Conservation (phyloP, 2,888 invertebrate species). For the Dasysyrphus tricinctus region DNA sequence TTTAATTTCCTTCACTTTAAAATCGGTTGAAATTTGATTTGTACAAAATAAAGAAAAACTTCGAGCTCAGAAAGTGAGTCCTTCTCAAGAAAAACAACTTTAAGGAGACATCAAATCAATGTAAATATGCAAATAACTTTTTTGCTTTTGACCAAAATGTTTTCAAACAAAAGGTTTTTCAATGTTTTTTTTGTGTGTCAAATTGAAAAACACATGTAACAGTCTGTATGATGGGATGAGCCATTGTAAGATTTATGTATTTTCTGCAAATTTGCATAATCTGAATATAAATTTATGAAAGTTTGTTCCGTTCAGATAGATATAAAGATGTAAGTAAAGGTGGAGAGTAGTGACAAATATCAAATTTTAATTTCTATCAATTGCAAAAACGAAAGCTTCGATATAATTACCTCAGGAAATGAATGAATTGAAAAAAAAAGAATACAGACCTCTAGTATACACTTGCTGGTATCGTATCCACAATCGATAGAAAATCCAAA, state of each 20-base stretch:
- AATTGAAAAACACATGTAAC: conserved; percentile 28
- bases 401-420: conserved; percentile 46
- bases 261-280: conserved; percentile 29
- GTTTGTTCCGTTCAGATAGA: background rate
- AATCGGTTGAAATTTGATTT: too few species aligned
- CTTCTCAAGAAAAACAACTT: background rate
- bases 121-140: conserved; percentile 6
- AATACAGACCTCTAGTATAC: conserved; percentile 23
- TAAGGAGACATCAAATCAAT: background rate
- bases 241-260: conserved; percentile 24
- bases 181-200: background rate
- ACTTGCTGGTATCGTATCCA: conserved; percentile 54
- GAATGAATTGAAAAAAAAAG: conserved; percentile 15
- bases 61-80: too few species aligned
- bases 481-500: conserved; percentile 56
- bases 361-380: background rate
- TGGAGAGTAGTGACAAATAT: background rate
- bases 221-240: conserved; percentile 10
- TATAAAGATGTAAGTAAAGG: background rate
- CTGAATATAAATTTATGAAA: conserved; percentile 14
- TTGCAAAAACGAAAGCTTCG: background rate
- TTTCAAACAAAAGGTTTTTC: conserved; percentile 15
- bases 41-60: too few species aligned
- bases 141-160: conserved; percentile 9
- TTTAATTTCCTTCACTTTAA: too few species aligned